Evolutionary conservation across 2,888 invertebrate genomes (phyloP).

Genomic region (Lasioglossum villosulum): DNA sequence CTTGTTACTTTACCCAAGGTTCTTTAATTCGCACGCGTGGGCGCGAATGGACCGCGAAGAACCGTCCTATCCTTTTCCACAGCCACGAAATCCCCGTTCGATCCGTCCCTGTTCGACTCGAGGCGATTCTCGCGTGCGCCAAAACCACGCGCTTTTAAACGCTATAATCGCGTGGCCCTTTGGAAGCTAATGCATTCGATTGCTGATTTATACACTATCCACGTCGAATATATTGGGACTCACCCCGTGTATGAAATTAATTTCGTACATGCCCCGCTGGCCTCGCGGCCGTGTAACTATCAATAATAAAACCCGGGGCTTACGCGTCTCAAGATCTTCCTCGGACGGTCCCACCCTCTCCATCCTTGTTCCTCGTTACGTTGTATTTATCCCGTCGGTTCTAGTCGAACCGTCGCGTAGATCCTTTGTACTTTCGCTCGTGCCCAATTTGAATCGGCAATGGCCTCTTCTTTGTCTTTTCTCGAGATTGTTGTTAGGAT

Average conservation of each 20-base stretch:
- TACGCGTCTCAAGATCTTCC: constrained; percentile 54
- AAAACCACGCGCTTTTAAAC: constrained; percentile 73
- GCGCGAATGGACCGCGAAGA: constrained; percentile 66
- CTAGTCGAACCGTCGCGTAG: constrained; percentile 1
- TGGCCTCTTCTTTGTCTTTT: not conserved
- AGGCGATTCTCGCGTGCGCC: constrained; percentile 51
- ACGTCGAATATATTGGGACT: constrained; percentile 79
- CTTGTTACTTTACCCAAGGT: constrained; percentile 73
- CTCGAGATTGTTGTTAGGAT: not conserved
- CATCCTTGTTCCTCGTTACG: constrained; percentile 14
- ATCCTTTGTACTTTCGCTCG: constrained; percentile 24
- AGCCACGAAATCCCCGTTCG: constrained; percentile 16
- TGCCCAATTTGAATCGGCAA: not conserved
- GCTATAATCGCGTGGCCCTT: constrained; percentile 73
- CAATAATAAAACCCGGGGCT: constrained; percentile 77
- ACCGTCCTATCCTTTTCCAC: constrained; percentile 51
- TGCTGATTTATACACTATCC: constrained; percentile 82
- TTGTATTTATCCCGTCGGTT: constrained; percentile 16
- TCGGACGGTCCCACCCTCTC: constrained; percentile 26
- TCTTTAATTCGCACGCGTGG: constrained; percentile 80
- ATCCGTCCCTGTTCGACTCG: constrained; percentile 35
- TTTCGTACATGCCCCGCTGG: constrained; percentile 81
- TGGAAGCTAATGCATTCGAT: constrained; percentile 82
- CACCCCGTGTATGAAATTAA: constrained; percentile 81
- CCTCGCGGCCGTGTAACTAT: constrained; percentile 81